Evolutionary conservation across 2,888 invertebrate genomes (phyloP).

Genomic region (Caenorhabditis wallacei): DNA sequence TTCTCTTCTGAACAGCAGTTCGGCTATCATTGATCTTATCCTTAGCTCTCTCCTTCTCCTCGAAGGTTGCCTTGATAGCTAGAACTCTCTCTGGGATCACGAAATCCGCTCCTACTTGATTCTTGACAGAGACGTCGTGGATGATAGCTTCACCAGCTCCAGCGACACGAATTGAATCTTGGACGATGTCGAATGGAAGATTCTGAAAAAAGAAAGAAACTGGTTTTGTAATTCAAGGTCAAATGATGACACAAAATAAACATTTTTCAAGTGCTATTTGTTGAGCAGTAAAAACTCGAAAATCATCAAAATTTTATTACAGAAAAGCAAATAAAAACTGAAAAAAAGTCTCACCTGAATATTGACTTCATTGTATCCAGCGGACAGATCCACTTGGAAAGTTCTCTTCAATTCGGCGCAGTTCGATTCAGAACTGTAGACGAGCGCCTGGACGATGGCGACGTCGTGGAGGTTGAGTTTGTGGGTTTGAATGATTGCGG

Average conservation of each 20-base stretch:
- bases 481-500: conserved; percentile 29
- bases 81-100: conserved; percentile 50
- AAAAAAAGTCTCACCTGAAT: conserved; percentile 30
- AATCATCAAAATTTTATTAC: not conserved
- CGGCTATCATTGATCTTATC: conserved; percentile 47
- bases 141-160: conserved; percentile 52
- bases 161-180: conserved; percentile 52
- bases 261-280: conserved; percentile 25
- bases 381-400: conserved; percentile 36
- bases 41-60: conserved; percentile 47
- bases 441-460: conserved; percentile 47
- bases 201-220: conserved; percentile 50
- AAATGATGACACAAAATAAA: conserved; percentile 12
- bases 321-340: not conserved
- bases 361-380: conserved; percentile 55
- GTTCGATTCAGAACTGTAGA: conserved; percentile 56
- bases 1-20: conserved; percentile 53
- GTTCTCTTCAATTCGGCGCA: conserved; percentile 57
- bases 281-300: conserved; percentile 10
- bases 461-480: conserved; percentile 57
- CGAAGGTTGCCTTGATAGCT: conserved; percentile 43
- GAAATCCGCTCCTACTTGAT: conserved; percentile 53
- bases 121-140: conserved; percentile 58
- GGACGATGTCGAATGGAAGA: conserved; percentile 56
- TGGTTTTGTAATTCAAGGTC: conserved; percentile 17